phyloP scores from a whole-genome alignment of 2,797 vertebrate species.

The Aplochiton taeniatus region DNA sequence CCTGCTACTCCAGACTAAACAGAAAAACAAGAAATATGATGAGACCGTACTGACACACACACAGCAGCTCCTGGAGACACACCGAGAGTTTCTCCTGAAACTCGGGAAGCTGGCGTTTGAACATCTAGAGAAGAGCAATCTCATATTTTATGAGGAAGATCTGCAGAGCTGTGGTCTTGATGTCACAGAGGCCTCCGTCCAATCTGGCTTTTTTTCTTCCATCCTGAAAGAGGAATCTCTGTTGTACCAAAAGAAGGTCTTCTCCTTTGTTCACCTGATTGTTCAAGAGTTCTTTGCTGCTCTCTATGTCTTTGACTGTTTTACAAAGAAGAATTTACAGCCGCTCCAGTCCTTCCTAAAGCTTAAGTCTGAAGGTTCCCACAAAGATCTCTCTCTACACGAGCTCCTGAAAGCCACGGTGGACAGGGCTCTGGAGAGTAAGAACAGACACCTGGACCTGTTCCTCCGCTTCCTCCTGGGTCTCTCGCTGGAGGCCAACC shows the following conservation, averaged over 20 bases:
- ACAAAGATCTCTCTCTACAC: not conserved
- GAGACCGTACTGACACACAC: not conserved
- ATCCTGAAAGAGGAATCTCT: conserved; percentile 28
- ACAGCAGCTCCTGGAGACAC: not conserved
- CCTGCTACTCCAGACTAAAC: not conserved
- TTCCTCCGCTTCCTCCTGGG: conserved; percentile 52
- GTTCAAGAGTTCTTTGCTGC: conserved; percentile 65
- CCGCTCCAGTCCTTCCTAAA: conserved; percentile 19
- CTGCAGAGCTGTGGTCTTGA: conserved; percentile 38
- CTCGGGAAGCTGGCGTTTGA: conserved; percentile 55
- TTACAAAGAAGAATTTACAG: conserved; percentile 24
- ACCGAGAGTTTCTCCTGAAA: conserved; percentile 46
- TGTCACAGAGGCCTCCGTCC: conserved; percentile 21
- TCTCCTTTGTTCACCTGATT: conserved; percentile 57
- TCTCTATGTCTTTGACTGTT: conserved; percentile 43
- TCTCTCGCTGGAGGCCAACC: conserved; percentile 41
- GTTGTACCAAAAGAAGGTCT: conserved; percentile 31
- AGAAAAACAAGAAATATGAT: conserved; percentile 26
- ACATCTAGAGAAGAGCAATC: conserved; percentile 45
- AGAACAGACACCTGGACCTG: conserved; percentile 40
- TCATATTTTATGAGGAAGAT: conserved; percentile 58
- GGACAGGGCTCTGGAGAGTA: conserved; percentile 44
- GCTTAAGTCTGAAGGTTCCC: not conserved
- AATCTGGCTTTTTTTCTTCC: conserved; percentile 38
- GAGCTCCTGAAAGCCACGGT: conserved; percentile 46